These are phyloP conservation scores for Stictonetta naevosa DNA, from an alignment of 2,113 vertebrate genomes.

Conservation along the genomic window DNA sequence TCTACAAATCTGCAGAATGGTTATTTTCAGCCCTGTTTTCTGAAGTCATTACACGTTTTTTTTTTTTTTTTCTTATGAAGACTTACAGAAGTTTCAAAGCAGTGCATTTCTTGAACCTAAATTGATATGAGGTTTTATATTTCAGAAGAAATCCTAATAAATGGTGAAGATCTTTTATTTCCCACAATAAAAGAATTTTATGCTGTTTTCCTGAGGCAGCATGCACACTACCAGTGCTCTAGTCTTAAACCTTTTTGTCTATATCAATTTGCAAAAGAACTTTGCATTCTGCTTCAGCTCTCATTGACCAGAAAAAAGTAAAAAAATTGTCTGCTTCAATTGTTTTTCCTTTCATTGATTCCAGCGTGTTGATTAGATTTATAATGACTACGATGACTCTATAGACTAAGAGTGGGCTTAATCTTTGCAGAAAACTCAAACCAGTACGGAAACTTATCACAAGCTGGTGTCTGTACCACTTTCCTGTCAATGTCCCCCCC, in stretches of 20 bases:
- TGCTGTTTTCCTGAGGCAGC: neutral
- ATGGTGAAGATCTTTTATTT: neutral
- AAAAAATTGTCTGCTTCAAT: neutral
- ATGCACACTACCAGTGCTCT: neutral
- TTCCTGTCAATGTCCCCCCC: neutral
- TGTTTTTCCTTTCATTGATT: neutral
- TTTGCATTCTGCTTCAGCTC: neutral
- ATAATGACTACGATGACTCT: neutral
- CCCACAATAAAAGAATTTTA: neutral
- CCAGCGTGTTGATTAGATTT: neutral
- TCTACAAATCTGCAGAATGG: neutral
- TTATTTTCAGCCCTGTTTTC: neutral
- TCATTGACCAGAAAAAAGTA: neutral
- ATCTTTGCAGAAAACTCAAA: neutral
- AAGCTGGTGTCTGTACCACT: neutral
- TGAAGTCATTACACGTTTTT: neutral
- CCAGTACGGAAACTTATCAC: neutral
- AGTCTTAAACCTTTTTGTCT: neutral
- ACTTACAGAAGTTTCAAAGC: neutral
- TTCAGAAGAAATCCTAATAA: conserved; percentile 2
- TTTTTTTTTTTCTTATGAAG: neutral
- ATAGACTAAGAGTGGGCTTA: neutral
- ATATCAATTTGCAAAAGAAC: neutral
- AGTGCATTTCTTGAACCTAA: neutral
- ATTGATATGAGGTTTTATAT: neutral